These are phyloP conservation scores for Notiomystis cincta DNA, from an alignment of 2,113 vertebrate genomes.

Conservation along the genomic window DNA sequence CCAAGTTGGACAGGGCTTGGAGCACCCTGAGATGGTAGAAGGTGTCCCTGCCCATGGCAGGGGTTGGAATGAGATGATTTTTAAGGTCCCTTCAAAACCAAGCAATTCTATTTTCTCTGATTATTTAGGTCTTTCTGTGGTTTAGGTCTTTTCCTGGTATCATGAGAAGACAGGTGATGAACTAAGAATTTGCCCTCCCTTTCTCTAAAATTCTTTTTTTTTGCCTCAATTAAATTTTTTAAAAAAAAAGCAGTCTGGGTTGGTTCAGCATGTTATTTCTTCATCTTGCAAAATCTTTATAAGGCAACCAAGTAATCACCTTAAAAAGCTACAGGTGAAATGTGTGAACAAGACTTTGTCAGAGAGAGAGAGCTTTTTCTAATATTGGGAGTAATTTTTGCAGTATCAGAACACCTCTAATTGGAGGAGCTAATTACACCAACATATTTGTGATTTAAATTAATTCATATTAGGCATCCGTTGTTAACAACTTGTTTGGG, in stretches of 20 bases:
- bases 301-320: background rate
- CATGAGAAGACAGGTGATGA: background rate
- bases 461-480: background rate
- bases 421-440: background rate
- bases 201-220: background rate
- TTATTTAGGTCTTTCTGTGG: background rate
- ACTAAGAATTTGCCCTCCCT: background rate
- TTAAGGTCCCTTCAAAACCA: background rate
- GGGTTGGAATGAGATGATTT: background rate
- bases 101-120: background rate
- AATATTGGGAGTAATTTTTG: background rate
- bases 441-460: background rate
- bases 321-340: background rate
- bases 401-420: background rate
- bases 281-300: background rate
- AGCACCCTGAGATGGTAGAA: background rate
- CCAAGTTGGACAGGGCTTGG: background rate
- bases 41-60: background rate
- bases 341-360: background rate
- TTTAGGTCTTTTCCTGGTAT: background rate
- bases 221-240: background rate
- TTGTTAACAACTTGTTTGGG: background rate
- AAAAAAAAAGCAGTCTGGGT: accelerated
- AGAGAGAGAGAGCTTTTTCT: background rate
- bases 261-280: background rate